Conservation (phyloP, 2,888 invertebrate genomes). For the Cheilosia impressa region DNA sequence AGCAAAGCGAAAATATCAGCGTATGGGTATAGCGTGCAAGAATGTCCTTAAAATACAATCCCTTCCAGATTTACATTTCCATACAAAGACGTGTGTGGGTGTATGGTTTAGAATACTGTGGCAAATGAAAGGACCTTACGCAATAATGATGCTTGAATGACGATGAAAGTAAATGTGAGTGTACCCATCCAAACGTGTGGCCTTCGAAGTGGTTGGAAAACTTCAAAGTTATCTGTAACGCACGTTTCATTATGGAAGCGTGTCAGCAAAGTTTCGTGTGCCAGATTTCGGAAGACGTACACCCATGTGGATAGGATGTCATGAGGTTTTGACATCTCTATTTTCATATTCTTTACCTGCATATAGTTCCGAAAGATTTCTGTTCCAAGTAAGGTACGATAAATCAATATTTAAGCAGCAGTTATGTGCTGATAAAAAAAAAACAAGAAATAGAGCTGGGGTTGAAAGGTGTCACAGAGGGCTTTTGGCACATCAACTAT, state of each 20-base stretch:
- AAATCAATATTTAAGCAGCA: too few relatives aligned
- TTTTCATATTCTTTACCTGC: too few relatives aligned
- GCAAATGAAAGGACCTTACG: conserved; percentile 8
- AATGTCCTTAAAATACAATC: conserved; percentile 46
- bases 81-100: neutral
- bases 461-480: too few relatives aligned
- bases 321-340: too few relatives aligned
- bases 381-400: too few relatives aligned
- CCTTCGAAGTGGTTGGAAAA: conserved; percentile 19
- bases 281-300: neutral
- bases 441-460: too few relatives aligned
- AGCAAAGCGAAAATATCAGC: conserved; percentile 46
- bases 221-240: conserved; percentile 18
- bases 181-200: neutral
- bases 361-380: too few relatives aligned
- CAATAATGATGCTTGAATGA: conserved; percentile 20
- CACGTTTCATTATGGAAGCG: neutral
- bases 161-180: too few relatives aligned
- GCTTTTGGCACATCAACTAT: too few relatives aligned
- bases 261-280: conserved; percentile 1
- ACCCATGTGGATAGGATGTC: too few relatives aligned
- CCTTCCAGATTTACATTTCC: conserved; percentile 50
- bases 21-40: conserved; percentile 36
- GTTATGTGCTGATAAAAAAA: too few relatives aligned
- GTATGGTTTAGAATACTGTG: neutral